Evolutionary conservation across 2,113 vertebrate genomes (phyloP), one percentile per base, ranked within the genome.

Genomic region (Pseudopipra pipra): DNA sequence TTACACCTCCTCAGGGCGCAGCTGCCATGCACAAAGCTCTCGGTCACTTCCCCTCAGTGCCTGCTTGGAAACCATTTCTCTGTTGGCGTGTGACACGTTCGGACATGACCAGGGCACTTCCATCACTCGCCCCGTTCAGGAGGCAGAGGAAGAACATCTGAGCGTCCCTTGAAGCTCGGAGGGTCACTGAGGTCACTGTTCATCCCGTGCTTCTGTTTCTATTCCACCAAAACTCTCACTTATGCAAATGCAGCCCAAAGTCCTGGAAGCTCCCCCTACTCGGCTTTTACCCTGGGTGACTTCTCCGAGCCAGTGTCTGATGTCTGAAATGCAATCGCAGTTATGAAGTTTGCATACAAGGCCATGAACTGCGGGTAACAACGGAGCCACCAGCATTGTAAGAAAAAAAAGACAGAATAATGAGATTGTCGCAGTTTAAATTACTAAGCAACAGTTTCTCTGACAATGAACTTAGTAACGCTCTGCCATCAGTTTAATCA

Each of bases 391-490:
- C 56, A 28, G 46, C 58, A 1, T 31, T 56, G 43, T 39, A 68
- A 84, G 46, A 39, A 47, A 80, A 86, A 74, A 83, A 89, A 70
- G 58, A 33, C 25, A 41, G 79, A 91, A 93, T 81, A 94, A 84
- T 65, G 77, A 84, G 65, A 92, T 90, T 35, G 66, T 71, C 85
- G 88, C 77, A 66, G 59, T 71, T 93, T 51, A 68, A 91, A 94
- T 95, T 89, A 88, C 93, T 84, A 90, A 96, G 87, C 86, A 92
- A 90, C 96, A 87, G 92, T 65, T 63, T 82, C 85, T 93, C 79
- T 90, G 95, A 93, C 94, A 89, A 92, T 89, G 89, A 87, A 87
- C 22, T 65, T 87, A 63, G 87, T 87, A 90, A 91, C 0, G 12
- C 70, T 79, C 52, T 80, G 87, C 70, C 85, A 85, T 89, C 87